phyloP scores from a whole-genome alignment of 1,140 invertebrate species.

The Trinorchestia longiramus region DNA sequence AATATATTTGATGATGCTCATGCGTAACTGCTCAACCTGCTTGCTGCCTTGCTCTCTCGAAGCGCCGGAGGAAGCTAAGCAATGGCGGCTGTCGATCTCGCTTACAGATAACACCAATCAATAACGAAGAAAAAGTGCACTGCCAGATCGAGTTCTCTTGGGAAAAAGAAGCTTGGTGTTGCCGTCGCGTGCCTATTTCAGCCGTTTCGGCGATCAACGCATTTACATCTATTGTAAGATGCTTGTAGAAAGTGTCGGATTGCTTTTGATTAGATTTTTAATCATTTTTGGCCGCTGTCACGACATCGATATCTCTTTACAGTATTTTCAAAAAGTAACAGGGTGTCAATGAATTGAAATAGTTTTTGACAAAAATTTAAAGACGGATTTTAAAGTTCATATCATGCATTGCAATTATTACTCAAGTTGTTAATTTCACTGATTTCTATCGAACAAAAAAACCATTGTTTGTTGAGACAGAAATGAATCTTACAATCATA shows the following conservation, averaged over 20 bases:
- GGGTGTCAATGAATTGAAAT: background rate
- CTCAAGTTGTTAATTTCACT: background rate
- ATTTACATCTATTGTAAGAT: background rate
- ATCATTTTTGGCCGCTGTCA: background rate
- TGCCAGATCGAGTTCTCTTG: conserved; percentile 18
- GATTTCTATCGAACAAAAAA: background rate
- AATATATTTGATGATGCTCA: background rate
- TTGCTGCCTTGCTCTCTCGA: background rate
- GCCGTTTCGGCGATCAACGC: background rate
- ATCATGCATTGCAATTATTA: no score
- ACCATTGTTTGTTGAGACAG: background rate
- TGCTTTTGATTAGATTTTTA: background rate
- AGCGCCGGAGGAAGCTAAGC: conserved; percentile 18
- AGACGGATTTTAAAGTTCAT: background rate
- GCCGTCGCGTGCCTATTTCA: background rate
- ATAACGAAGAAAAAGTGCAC: conserved; percentile 16
- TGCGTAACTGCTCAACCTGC: background rate
- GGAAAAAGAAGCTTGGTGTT: conserved; percentile 13
- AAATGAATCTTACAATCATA: background rate
- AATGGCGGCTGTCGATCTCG: conserved; percentile 25
- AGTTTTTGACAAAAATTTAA: background rate
- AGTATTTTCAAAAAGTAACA: background rate
- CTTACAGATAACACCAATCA: conserved; percentile 17
- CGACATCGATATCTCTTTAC: background rate
- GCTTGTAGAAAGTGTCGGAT: background rate